A percentile compares a stretch with the other conserved stretches of the same genome.
phyloP scores from a whole-genome alignment of 2,113 vertebrate species.

The Acrocephalus arundinaceus region DNA sequence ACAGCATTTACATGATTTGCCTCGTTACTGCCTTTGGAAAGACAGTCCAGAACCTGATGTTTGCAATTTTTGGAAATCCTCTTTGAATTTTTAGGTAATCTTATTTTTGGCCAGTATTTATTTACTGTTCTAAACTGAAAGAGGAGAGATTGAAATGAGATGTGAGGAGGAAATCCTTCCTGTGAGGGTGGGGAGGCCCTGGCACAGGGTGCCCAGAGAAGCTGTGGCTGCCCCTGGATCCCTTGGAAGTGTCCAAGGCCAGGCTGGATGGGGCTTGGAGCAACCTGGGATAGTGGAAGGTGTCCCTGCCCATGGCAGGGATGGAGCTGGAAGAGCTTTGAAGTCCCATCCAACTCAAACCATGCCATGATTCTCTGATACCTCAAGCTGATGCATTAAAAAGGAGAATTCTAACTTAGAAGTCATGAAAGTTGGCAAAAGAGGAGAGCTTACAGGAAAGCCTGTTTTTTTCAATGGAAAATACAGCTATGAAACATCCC shows the following conservation, averaged over 20 bases:
- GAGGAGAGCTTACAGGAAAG: neutral
- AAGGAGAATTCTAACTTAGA: neutral
- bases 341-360: neutral
- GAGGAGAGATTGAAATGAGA: neutral
- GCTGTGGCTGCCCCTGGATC: neutral
- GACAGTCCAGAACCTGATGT: neutral
- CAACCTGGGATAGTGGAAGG: accelerated
- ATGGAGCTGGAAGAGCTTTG: neutral
- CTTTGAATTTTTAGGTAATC: neutral
- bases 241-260: neutral
- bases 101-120: neutral
- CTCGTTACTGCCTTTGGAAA: neutral
- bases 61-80: neutral
- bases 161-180: neutral
- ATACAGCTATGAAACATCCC: neutral
- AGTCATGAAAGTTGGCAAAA: neutral
- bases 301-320: neutral
- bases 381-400: neutral
- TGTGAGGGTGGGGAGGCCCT: accelerated
- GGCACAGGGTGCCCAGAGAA: neutral
- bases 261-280: accelerated
- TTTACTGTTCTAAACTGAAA: neutral
- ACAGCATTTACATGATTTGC: neutral
- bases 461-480: neutral
- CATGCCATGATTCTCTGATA: neutral